Evolutionary conservation across 2,113 vertebrate species (phyloP).

Genomic region (Fregata magnificens): DNA sequence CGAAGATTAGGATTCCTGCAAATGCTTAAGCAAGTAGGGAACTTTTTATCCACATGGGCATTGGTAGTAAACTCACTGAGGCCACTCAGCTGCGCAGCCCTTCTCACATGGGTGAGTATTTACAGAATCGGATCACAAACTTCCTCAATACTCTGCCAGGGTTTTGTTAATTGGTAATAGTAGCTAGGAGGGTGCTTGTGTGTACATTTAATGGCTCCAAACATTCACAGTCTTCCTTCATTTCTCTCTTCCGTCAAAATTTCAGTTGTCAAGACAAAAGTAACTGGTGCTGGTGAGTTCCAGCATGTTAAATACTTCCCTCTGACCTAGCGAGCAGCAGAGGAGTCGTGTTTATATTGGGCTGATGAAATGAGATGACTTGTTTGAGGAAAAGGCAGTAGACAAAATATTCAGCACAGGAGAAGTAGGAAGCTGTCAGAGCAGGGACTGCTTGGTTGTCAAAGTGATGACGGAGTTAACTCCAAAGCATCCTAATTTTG

Average conservation of each 20-base stretch:
- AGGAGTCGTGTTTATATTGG: slow-evolving; percentile 34
- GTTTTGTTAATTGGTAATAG: slow-evolving; percentile 45
- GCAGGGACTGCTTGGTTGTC: background rate
- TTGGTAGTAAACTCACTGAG: background rate
- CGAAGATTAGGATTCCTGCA: background rate
- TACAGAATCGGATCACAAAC: background rate
- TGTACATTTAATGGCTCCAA: background rate
- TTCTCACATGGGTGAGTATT: background rate
- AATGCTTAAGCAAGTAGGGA: background rate
- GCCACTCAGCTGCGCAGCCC: background rate
- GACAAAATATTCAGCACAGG: slow-evolving; percentile 35
- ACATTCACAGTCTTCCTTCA: background rate
- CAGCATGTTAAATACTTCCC: slow-evolving; percentile 12
- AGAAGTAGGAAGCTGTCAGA: background rate
- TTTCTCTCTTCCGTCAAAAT: slow-evolving; percentile 46
- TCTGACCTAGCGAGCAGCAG: background rate
- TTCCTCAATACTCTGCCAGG: background rate
- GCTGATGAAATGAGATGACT: slow-evolving; percentile 1
- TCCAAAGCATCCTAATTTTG: background rate
- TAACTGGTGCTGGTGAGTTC: slow-evolving; percentile 13
- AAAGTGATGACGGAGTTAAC: background rate
- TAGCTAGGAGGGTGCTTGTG: background rate
- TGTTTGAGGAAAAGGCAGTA: slow-evolving; percentile 19
- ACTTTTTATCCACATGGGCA: background rate
- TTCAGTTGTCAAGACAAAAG: slow-evolving; percentile 43